Base-by-base conservation (phyloP, 2,888 invertebrate genomes). In the Smittia aterrima region DNA sequence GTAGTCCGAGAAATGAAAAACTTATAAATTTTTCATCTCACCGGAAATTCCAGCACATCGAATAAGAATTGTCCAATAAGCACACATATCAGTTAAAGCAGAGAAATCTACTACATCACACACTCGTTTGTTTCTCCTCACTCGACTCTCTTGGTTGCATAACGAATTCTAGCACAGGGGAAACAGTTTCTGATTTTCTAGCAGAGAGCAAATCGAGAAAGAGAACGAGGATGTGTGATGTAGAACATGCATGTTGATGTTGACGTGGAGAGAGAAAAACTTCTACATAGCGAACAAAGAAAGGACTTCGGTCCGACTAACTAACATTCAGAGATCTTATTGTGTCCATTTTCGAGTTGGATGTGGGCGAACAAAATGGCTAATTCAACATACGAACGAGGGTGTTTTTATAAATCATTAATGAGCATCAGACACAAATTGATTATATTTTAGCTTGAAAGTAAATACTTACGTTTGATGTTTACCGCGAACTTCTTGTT, bases 351-450 rank as follows among this genome's bases (percentile, higher is more conserved):
- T 58, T 22, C 58, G 9, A 58, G 9, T 47, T 47, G n/a, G 47
- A 22, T 41, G 70, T 70, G 70, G 70, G 70, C 27, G 70, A 53
- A 70, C 70, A 70, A 70, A 70, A 70, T 70, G 70, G 70, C 70
- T 70, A 70, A 27, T 70, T 70, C 70, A 70, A 70, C 32, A 54
- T 18, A 20, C 16, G 47, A 13, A 7, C 13, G 67, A 1, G 32
- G 24, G 40, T 20, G 4, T 41, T 67, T 41, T 22, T 22, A 58
- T 58, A 22, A 58, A 20, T 58, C 4, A 16, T 58, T 58, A 18
- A 58, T 58, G 20, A 67, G 67, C 41, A 6, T 16, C 20, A 27
- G 6, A 13, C 58, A 18, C 24, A 11, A 25, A 16, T n/a, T n/a
- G n/a, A n/a, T n/a, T n/a, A n/a, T n/a, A n/a, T n/a, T n/a, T n/a